Evolutionary conservation across 2,797 vertebrate genomes (phyloP).

Genomic region (Graptemys geographica): DNA sequence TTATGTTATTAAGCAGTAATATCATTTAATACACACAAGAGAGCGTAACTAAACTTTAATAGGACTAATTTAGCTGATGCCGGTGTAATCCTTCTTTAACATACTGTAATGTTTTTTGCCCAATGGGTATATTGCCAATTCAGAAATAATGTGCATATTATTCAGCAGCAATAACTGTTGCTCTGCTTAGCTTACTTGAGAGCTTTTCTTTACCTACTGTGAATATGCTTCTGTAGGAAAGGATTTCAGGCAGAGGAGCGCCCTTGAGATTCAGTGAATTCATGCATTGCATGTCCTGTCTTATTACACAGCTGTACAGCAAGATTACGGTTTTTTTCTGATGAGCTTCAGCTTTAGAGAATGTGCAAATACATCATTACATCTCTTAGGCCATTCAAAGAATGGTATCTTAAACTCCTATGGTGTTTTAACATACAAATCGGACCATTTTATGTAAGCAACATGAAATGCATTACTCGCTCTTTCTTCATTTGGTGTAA

Average conservation of each 20-base stretch:
- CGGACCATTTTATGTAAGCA: background rate
- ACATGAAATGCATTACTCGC: background rate
- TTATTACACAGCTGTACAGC: background rate
- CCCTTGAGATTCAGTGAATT: slow-evolving; percentile 58
- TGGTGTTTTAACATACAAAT: background rate
- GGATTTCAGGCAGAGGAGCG: slow-evolving; percentile 56
- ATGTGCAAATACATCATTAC: background rate
- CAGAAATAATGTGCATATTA: slow-evolving; percentile 42
- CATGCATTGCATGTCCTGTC: background rate
- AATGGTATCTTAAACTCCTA: background rate
- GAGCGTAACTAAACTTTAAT: slow-evolving; percentile 33
- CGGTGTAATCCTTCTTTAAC: slow-evolving; percentile 50
- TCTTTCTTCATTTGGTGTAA: slow-evolving; percentile 22
- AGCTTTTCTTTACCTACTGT: background rate
- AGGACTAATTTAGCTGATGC: slow-evolving; percentile 45
- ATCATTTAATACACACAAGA: slow-evolving; percentile 38
- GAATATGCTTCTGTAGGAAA: slow-evolving; percentile 45
- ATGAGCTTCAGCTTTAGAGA: background rate
- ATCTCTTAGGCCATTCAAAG: background rate
- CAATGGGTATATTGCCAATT: background rate
- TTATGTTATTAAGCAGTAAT: background rate
- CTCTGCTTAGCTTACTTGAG: slow-evolving; percentile 13
- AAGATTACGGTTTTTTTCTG: slow-evolving; percentile 52
- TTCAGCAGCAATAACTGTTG: slow-evolving; percentile 55
- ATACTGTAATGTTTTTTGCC: slow-evolving; percentile 29